Conservation (phyloP, 1,140 invertebrate genomes). For the Leptinotarsa defecta region DNA sequence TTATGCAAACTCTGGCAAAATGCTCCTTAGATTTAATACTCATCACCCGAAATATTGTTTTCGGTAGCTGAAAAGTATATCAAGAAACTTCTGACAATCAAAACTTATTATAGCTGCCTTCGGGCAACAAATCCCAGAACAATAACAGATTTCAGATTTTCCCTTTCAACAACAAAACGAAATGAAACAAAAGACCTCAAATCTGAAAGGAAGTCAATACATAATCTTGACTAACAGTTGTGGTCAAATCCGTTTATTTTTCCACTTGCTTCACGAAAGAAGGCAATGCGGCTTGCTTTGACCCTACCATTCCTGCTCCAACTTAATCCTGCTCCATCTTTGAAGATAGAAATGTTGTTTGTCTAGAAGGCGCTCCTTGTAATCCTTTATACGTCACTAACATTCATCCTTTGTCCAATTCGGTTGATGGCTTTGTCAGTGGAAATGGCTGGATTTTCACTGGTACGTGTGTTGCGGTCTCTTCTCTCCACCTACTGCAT, state of each 20-base stretch:
- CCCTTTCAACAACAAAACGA: background rate
- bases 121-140: background rate
- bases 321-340: constrained; percentile 14
- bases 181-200: background rate
- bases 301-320: background rate
- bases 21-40: no score
- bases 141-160: background rate
- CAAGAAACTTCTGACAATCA: no score
- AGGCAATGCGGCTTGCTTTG: background rate
- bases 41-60: no score
- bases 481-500: no score
- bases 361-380: background rate
- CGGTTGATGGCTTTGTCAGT: background rate
- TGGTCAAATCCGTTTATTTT: constrained; percentile 9
- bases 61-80: no score
- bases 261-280: background rate
- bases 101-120: no score
- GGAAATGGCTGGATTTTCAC: background rate
- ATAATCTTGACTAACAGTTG: constrained; percentile 11
- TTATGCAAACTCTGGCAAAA: no score
- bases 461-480: background rate
- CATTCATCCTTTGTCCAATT: constrained; percentile 3
- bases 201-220: background rate
- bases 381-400: background rate
- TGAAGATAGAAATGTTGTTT: constrained; percentile 16